Evolutionary conservation across 30 jellyfish, hydroid and myxozoan genomes (phyloP), one percentile per base, ranked within the genome.

Genomic region (Rhopilema esculentum): DNA sequence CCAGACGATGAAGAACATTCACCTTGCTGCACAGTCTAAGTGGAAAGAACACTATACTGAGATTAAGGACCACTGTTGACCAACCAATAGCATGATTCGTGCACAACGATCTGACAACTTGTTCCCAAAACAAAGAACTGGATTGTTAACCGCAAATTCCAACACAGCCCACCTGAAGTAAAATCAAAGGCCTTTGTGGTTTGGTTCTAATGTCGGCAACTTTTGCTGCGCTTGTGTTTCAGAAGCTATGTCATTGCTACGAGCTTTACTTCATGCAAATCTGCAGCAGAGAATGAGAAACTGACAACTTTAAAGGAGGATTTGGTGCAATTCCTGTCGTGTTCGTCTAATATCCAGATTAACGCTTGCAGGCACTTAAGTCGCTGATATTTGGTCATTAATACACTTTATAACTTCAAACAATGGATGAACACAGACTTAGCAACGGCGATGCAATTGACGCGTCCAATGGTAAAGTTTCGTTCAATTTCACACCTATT

Each of bases 401-500:
- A 40, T 12, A 40, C 57, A 40, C n/a, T n/a, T 27, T 30, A 27
- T 65, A 65, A 68, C 6, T 68, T 24, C 27, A 19, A 40, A 68
- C 79, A 40, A 80, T 80, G 90, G 90, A 80, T 20, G 74, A 22
- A 23, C 57, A 68, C 18, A 40, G 57, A 68, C 81, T 57, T 8
- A 40, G 82, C 16, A 80, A 80, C 70, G 75, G 62, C 40, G 75
- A 51, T 32, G 22, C 26, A 27, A 8, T 25, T 29, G 90, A 80
- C 6, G 53, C 81, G 25, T 50, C 90, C 49, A 28, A 88, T 16
- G 15, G 82, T 8, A 85, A 85, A 74, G 94, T 85, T 8, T 51
- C 86, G 49, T 85, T 85, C 68, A 75, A 64, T 50, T 85, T 85
- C 84, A 85, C 94, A 53, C 94, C 94, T 18, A 73, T 85, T 20